Evolutionary conservation across 2,797 vertebrate species (phyloP), one percentile per base, ranked within the genome.

Genomic region (Sebastiscus albofasciatus): DNA sequence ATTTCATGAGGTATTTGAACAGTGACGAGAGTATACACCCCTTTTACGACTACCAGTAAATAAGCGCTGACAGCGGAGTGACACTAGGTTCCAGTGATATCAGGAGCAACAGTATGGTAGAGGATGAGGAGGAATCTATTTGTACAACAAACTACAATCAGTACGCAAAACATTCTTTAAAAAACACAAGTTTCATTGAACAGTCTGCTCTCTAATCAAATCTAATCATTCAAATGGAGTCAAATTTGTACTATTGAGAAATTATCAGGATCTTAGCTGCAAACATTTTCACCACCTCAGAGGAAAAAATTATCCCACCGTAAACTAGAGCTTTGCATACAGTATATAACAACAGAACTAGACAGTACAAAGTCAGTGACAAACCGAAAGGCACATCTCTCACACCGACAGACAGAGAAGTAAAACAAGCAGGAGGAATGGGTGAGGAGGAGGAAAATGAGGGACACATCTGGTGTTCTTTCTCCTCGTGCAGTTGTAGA

Each of bases 291-390:
- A 75, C 39, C 42, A 77, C 24, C 12, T 13, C 72, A 66, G 39
- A 73, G 16, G 20, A 78, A 81, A 79, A 76, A 75, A 64, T 76
- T 33, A 84, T 86, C 80, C 81, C 87, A 79, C 74, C 59, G 78
- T 93, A 88, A 92, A 90, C 85, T 75, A 79, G 29, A 78, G 64
- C 77, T 86, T 72, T 81, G 78, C 55, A 83, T 76, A 78, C 33
- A 80, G 67, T 80, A 79, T 66, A 61, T 34, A 79, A 73, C 22
- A 68, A 77, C 24, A 34, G 36, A 76, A 67, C 52, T 27, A 24
- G 68, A 85, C 76, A 86, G 69, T 74, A 78, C 56, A 84, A 82
- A 83, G 64, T 27, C 56, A 77, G 66, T 9, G 4, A 70, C 29
- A 65, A 60, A 71, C 33, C 46, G 10, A 75, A 74, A 79, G 49